Conservation (phyloP, 23 tunicate species). For the Trididemnum nubilum region DNA sequence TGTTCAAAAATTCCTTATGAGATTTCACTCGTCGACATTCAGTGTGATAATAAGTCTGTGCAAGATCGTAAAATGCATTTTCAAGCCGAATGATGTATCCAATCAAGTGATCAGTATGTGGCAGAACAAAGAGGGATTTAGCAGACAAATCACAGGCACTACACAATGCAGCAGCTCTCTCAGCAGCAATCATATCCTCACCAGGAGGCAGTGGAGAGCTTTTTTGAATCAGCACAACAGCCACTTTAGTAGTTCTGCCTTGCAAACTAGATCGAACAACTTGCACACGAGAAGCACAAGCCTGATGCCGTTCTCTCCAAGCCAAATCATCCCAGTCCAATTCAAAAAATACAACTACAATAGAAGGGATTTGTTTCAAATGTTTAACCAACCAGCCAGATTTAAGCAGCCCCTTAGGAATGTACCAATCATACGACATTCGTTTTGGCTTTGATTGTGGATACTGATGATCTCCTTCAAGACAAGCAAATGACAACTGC, state of each 20-base stretch:
- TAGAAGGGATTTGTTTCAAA: conserved; percentile 62
- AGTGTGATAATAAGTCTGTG: conserved; percentile 78
- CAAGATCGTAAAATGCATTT: conserved; percentile 81
- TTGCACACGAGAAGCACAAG: conserved; percentile 88
- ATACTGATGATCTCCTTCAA: conserved; percentile 84
- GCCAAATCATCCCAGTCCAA: conserved; percentile 92
- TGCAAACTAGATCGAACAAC: conserved; percentile 85
- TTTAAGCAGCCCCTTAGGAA: conserved; percentile 87
- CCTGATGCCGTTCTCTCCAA: conserved; percentile 81
- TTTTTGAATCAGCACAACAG: conserved; percentile 80
- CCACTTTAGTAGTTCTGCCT: conserved; percentile 78
- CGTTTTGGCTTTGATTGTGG: conserved; percentile 75
- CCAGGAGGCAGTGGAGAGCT: conserved; percentile 91
- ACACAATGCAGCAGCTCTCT: conserved; percentile 82
- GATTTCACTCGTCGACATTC: conserved; percentile 67
- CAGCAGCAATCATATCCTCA: conserved; percentile 86
- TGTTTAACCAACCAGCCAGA: conserved; percentile 83
- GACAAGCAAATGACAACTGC: conserved; percentile 61
- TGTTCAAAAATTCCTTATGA: conserved; percentile 83
- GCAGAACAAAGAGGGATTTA: conserved; percentile 80
- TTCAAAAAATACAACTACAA: conserved; percentile 86
- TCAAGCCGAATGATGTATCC: conserved; percentile 85
- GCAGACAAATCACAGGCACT: conserved; percentile 93
- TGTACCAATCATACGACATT: conserved; percentile 93
- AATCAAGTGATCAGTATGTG: conserved; percentile 75